Percentiles rank a stretch among this genome's conserved stretches.
These are phyloP conservation scores for Harpagoxenus sublaevis DNA, from an alignment of 2,888 invertebrate genomes.

Conservation along the genomic window DNA sequence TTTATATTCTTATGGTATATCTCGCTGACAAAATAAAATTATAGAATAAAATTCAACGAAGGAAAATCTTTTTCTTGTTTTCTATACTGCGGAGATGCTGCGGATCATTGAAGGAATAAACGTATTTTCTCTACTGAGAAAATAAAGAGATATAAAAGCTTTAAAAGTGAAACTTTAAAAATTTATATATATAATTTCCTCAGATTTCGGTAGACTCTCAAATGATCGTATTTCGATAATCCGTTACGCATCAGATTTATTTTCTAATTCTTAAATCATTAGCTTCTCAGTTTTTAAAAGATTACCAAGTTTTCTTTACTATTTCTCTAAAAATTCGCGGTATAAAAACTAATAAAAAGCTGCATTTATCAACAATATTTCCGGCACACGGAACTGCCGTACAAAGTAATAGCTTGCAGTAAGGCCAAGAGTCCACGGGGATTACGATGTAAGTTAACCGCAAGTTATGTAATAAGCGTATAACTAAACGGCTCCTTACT, in stretches of 20 bases:
- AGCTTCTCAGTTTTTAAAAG: background rate
- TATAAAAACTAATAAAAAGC: background rate
- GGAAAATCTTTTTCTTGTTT: background rate
- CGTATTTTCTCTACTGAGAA: background rate
- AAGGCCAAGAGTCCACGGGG: background rate
- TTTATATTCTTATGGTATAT: background rate
- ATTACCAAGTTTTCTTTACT: background rate
- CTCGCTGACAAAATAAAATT: background rate
- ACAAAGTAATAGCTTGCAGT: slow-evolving; percentile 9
- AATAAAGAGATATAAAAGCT: background rate
- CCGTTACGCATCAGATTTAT: background rate
- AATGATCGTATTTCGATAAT: background rate
- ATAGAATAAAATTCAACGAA: background rate
- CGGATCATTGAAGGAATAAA: background rate
- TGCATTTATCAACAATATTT: slow-evolving; percentile 10
- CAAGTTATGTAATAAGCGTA: slow-evolving; percentile 30
- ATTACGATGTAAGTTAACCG: slow-evolving; percentile 40
- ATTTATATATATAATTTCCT: too few relatives aligned
- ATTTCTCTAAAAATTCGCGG: background rate
- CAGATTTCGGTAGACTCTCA: background rate
- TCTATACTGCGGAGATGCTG: background rate
- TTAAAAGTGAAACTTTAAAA: slow-evolving; percentile 14
- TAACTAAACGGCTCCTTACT: background rate
- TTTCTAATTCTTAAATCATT: background rate
- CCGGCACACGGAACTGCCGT: background rate